A percentile compares a stretch with the other conserved stretches of the same genome.
phyloP scores from a whole-genome alignment of 2,797 vertebrate species.

The Takifugu rubripes region DNA sequence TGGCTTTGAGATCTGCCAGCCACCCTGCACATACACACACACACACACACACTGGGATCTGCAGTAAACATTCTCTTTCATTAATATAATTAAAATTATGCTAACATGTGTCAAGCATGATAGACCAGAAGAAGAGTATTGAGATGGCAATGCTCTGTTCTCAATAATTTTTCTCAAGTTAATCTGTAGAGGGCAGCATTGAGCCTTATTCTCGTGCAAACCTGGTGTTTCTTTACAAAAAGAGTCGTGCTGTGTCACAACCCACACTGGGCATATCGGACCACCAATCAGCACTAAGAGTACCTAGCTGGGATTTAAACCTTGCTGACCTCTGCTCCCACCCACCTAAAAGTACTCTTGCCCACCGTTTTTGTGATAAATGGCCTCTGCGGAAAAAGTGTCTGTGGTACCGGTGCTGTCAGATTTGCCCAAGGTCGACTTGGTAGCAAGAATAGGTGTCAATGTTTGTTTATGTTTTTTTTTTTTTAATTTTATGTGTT shows the following conservation, averaged over 20 bases:
- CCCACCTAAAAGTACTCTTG: slow-evolving; percentile 24
- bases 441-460: no score
- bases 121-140: slow-evolving; percentile 5
- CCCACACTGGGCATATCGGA: slow-evolving; percentile 53
- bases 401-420: not conserved
- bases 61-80: not conserved
- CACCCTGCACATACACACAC: slow-evolving; percentile 6
- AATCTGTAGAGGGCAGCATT: slow-evolving; percentile 83
- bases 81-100: no score
- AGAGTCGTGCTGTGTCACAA: slow-evolving; percentile 62
- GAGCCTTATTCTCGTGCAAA: slow-evolving; percentile 65
- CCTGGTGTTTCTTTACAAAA: slow-evolving; percentile 45
- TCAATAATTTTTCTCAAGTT: not conserved
- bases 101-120: not conserved
- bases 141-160: slow-evolving; percentile 18
- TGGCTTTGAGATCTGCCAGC: slow-evolving; percentile 59
- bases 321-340: slow-evolving; percentile 54
- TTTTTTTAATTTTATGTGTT: slow-evolving; percentile 1
- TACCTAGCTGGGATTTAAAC: slow-evolving; percentile 48
- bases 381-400: not conserved
- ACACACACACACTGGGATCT: slow-evolving; percentile 16
- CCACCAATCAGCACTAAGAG: slow-evolving; percentile 77
- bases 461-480: slow-evolving; percentile 28
- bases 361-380: no score
- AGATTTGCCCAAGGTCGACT: no score